These are phyloP conservation scores for Eurytoma adleriae DNA, from an alignment of 2,888 invertebrate species.

Conservation along the genomic window DNA sequence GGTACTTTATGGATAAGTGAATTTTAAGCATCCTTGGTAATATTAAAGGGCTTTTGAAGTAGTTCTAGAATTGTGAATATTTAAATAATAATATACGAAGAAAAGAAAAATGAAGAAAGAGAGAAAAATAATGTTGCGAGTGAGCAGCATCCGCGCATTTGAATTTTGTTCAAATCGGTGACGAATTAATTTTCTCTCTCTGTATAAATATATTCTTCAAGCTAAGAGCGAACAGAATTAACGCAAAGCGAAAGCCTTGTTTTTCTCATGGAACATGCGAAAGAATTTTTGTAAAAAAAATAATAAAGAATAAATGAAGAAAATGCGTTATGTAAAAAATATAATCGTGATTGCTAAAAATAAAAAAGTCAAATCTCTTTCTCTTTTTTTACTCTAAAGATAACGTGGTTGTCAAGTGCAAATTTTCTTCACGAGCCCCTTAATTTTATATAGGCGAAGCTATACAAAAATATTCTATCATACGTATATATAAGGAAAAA, in stretches of 20 bases:
- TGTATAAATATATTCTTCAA: conserved; percentile 34
- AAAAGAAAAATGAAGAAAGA: conserved; percentile 50
- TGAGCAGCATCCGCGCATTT: conserved; percentile 54
- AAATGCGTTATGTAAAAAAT: conserved; percentile 43
- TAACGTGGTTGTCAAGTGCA: conserved; percentile 54
- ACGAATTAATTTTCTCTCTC: conserved; percentile 35
- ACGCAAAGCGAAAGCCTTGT: conserved; percentile 44
- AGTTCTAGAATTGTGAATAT: conserved; percentile 60
- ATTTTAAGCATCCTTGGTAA: conserved; percentile 69
- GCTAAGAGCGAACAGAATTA: conserved; percentile 38
- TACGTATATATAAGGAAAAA: conserved; percentile 61
- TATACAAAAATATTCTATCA: conserved; percentile 63
- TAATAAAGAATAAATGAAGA: not conserved
- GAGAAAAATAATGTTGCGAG: conserved; percentile 58
- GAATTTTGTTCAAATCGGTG: conserved; percentile 35
- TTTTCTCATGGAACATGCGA: conserved; percentile 21
- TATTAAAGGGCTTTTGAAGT: conserved; percentile 71
- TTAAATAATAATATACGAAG: conserved; percentile 52
- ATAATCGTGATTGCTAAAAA: conserved; percentile 28
- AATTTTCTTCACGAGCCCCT: conserved; percentile 68
- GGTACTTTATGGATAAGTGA: conserved; percentile 68
- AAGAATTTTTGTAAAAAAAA: conserved; percentile 47
- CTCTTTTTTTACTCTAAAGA: conserved; percentile 52
- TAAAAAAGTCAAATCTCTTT: conserved; percentile 44
- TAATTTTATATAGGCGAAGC: conserved; percentile 68